Conservation (phyloP, 1,140 invertebrate species). For the Temnothorax longispinosus region DNA sequence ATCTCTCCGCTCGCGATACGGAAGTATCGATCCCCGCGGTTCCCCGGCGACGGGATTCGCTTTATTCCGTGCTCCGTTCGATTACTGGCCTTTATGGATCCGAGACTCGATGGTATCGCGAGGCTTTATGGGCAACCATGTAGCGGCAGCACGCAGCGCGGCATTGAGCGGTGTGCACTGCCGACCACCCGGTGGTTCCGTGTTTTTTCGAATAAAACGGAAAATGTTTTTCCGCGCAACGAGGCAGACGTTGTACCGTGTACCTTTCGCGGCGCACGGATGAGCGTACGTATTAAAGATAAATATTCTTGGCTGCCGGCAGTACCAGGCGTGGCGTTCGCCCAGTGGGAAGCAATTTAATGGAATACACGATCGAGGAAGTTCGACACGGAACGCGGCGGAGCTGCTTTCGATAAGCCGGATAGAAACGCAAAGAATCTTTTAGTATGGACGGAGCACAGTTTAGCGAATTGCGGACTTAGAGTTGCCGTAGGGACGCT, state of each 20-base stretch:
- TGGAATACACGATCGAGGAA: conserved; percentile 56
- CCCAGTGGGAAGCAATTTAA: conserved; percentile 55
- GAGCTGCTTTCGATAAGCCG: conserved; percentile 46
- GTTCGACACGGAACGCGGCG: conserved; percentile 41
- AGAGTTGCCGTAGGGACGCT: neutral
- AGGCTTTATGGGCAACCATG: conserved; percentile 59
- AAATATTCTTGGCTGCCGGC: conserved; percentile 58
- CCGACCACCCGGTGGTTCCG: conserved; percentile 52
- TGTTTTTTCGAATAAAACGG: conserved; percentile 47
- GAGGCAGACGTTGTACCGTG: conserved; percentile 31
- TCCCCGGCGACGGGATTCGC: conserved; percentile 50
- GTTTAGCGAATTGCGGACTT: conserved; percentile 35
- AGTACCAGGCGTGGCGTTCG: conserved; percentile 46
- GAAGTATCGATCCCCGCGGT: conserved; percentile 36
- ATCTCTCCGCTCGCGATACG: conserved; percentile 1
- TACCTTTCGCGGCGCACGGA: conserved; percentile 52
- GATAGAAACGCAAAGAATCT: conserved; percentile 58
- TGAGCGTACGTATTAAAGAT: conserved; percentile 61
- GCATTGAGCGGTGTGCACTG: conserved; percentile 19
- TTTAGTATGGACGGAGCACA: neutral
- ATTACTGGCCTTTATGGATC: conserved; percentile 65
- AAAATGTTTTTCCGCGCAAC: conserved; percentile 63
- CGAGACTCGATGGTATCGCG: conserved; percentile 47
- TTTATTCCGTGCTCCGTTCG: conserved; percentile 65
- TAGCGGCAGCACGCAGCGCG: conserved; percentile 55